Conservation (phyloP, 2,113 vertebrate species). For the Labeo rohita region DNA sequence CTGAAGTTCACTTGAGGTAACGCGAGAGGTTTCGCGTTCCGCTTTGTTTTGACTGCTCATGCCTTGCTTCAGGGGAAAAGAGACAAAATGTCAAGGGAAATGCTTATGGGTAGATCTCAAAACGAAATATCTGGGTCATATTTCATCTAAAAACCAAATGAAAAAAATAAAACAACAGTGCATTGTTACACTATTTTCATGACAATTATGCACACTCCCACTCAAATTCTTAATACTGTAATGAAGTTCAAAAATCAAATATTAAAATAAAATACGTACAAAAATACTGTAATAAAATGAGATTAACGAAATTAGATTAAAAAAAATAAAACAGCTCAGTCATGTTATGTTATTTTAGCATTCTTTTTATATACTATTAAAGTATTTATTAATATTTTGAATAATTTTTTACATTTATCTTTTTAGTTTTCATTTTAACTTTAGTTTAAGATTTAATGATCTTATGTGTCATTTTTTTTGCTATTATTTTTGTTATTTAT, state of each 20-base stretch:
- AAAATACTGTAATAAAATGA: not conserved
- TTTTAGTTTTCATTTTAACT: too few species aligned
- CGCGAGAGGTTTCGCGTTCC: not conserved
- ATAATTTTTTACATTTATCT: not conserved
- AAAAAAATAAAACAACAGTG: not conserved
- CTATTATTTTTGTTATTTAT: too few species aligned
- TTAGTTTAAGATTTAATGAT: too few species aligned
- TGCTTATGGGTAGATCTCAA: not conserved
- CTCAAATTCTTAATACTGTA: not conserved
- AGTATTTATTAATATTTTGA: not conserved
- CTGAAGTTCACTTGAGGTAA: not conserved
- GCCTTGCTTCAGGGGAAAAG: not conserved
- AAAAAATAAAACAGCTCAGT: not conserved
- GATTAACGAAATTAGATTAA: not conserved
- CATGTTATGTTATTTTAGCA: not conserved
- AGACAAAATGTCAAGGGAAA: not conserved
- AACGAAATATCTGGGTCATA: not conserved
- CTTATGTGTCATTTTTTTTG: too few species aligned
- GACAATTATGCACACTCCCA: not conserved
- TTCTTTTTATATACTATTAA: not conserved
- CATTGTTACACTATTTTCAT: not conserved
- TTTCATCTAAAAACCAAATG: not conserved
- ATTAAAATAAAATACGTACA: not conserved
- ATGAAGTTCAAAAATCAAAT: not conserved
- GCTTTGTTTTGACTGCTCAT: constrained; percentile 4